Evolutionary conservation across 2,113 vertebrate genomes (phyloP).

Genomic region (Platichthys stellatus): DNA sequence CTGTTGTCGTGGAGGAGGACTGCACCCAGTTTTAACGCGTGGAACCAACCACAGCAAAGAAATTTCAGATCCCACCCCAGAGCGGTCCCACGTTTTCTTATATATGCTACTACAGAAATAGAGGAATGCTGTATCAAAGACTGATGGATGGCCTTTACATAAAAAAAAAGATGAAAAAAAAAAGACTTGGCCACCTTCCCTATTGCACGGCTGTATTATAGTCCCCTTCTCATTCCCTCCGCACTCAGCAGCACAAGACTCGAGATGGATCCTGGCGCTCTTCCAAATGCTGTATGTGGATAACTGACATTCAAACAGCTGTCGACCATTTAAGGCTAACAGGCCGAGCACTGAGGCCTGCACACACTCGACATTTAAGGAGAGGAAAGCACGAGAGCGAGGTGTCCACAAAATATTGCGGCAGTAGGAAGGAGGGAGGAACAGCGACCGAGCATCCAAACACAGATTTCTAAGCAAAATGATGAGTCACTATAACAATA

Average conservation of each 20-base stretch:
- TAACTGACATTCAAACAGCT: slow-evolving; percentile 65
- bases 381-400: slow-evolving; percentile 33
- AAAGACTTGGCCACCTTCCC: slow-evolving; percentile 60
- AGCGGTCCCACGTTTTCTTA: slow-evolving; percentile 72
- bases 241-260: slow-evolving; percentile 79
- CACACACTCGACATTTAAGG: slow-evolving; percentile 47
- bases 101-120: slow-evolving; percentile 76
- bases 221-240: slow-evolving; percentile 56
- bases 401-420: slow-evolving; percentile 21
- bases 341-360: slow-evolving; percentile 38
- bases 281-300: slow-evolving; percentile 74
- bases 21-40: slow-evolving; percentile 71
- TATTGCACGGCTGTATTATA: slow-evolving; percentile 81
- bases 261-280: slow-evolving; percentile 71
- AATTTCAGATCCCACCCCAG: slow-evolving; percentile 71
- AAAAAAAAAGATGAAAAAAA: slow-evolving; percentile 41
- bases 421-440: slow-evolving; percentile 28
- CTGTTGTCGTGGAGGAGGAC: slow-evolving; percentile 73
- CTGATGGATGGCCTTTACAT: slow-evolving; percentile 69
- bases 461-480: slow-evolving; percentile 49
- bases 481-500: slow-evolving; percentile 43
- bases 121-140: slow-evolving; percentile 81
- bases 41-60: slow-evolving; percentile 64
- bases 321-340: slow-evolving; percentile 50
- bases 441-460: slow-evolving; percentile 31